A percentile compares a stretch with the other conserved stretches of the same genome.
phyloP scores from a whole-genome alignment of 2,113 vertebrate species.

The Amazona vittata region DNA sequence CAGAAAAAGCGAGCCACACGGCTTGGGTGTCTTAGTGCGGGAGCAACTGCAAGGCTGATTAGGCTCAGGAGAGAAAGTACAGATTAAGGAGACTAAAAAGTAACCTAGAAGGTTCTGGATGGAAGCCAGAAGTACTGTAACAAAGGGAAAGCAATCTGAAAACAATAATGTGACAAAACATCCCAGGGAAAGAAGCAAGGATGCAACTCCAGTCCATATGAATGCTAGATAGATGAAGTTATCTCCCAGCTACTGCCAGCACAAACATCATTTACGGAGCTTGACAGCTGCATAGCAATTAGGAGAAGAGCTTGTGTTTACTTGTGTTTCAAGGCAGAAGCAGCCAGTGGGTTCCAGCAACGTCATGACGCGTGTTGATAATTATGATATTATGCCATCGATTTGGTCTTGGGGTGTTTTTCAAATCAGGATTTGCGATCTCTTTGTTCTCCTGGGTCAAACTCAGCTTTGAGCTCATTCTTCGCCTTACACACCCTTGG shows the following conservation, averaged over 20 bases:
- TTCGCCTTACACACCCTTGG: neutral
- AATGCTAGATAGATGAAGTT: constrained; percentile 6
- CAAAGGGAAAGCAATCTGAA: constrained; percentile 2
- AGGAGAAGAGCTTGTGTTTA: neutral
- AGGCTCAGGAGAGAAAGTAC: neutral
- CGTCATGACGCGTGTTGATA: neutral
- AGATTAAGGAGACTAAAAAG: neutral
- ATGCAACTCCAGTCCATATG: neutral
- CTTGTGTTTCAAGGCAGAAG: neutral
- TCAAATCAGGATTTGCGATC: neutral
- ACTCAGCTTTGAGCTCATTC: constrained; percentile 10
- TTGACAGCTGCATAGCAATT: neutral
- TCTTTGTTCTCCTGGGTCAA: constrained; percentile 48
- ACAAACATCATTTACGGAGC: neutral
- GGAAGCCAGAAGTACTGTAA: constrained; percentile 7
- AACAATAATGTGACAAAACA: neutral
- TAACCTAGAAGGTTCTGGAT: constrained; percentile 10
- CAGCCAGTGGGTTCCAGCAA: neutral
- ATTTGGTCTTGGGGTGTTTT: constrained; percentile 38
- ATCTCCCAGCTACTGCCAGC: constrained; percentile 2
- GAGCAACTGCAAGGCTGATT: neutral
- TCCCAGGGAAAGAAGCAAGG: constrained; percentile 36
- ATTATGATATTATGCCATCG: neutral
- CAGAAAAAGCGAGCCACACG: neutral
- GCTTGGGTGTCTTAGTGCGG: neutral